A percentile compares a stretch with the other conserved stretches of the same genome.
These are phyloP conservation scores for Listronotus bonariensis DNA, from an alignment of 1,140 invertebrate genomes.

Conservation along the genomic window DNA sequence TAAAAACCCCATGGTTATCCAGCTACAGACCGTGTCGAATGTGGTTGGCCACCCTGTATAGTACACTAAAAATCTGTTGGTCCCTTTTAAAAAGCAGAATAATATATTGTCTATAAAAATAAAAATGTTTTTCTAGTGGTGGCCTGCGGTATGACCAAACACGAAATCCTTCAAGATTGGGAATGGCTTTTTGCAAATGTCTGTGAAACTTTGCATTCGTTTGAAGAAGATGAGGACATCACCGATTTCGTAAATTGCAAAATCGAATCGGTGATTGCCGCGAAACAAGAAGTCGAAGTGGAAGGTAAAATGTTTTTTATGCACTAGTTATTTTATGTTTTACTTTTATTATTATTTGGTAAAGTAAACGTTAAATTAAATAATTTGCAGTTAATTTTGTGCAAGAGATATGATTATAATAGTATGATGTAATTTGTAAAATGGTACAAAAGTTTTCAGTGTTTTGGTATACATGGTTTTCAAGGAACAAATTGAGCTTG, in stretches of 20 bases:
- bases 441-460: no score
- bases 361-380: not conserved
- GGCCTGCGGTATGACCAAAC: conserved; percentile 80
- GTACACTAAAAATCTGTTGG: conserved; percentile 22
- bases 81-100: conserved; percentile 6
- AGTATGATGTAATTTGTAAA: no score
- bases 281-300: conserved; percentile 58
- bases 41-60: no score
- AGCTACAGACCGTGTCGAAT: no score
- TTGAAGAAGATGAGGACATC: conserved; percentile 93
- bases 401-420: no score
- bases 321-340: conserved; percentile 20
- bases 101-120: not conserved
- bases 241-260: conserved; percentile 96
- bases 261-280: conserved; percentile 90
- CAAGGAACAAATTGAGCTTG: no score
- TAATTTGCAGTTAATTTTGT: no score
- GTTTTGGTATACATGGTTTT: no score
- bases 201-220: conserved; percentile 81
- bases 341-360: conserved; percentile 13
- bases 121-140: conserved; percentile 71
- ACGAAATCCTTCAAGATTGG: conserved; percentile 92
- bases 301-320: conserved; percentile 43
- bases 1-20: no score
- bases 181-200: conserved; percentile 91